phyloP scores from a whole-genome alignment of 2,113 vertebrate species.

The Scalopus aquaticus region DNA sequence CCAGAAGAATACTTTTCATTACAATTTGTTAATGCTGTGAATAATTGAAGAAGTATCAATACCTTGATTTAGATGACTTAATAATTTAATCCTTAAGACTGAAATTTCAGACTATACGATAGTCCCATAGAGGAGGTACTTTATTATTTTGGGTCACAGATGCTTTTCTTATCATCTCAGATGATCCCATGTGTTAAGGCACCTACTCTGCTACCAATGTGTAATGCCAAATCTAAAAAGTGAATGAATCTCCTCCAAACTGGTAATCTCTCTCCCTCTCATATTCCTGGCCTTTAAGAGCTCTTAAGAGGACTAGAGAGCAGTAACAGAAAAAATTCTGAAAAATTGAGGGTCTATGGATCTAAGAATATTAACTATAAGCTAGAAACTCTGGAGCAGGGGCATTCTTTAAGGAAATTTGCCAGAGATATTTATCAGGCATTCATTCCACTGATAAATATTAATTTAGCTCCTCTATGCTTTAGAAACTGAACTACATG shows the following conservation, averaged over 20 bases:
- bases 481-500: background rate
- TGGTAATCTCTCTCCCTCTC: background rate
- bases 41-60: constrained; percentile 42
- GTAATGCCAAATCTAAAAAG: background rate
- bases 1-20: background rate
- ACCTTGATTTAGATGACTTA: constrained; percentile 38
- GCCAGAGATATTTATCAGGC: background rate
- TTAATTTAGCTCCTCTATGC: background rate
- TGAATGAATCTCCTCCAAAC: background rate
- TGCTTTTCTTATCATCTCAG: background rate
- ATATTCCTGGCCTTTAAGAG: background rate
- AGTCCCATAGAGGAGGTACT: background rate
- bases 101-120: constrained; percentile 10
- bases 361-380: background rate
- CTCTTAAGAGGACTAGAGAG: background rate
- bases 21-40: background rate
- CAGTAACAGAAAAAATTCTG: background rate
- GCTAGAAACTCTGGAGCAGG: background rate
- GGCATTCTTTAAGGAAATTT: background rate
- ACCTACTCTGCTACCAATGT: background rate
- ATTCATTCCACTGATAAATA: background rate
- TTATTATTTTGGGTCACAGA: background rate
- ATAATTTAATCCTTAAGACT: constrained; percentile 42
- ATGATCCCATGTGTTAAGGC: background rate
- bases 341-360: background rate